Evolutionary conservation across 2,113 vertebrate species (phyloP), one percentile per base, ranked within the genome.

Genomic region (Plestiodon gilberti): DNA sequence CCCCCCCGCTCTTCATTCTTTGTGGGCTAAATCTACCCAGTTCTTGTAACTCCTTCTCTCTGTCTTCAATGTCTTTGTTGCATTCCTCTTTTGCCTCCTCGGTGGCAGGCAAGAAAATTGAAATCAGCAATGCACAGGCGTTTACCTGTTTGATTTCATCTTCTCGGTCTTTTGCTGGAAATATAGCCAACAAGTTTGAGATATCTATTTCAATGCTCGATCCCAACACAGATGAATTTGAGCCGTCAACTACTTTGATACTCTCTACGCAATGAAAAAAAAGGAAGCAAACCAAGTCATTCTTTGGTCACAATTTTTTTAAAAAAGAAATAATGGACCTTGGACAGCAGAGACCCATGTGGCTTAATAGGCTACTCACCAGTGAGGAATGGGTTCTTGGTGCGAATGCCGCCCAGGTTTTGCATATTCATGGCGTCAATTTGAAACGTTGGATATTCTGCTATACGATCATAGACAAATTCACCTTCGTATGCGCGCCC

Each of bases 71-170:
- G 52, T 55, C 13, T 55, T 13, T 57, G 65, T 67, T 14, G 28
- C 9, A 9, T 10, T 3, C 9, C 28, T 67, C 64, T 30, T 30
- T 28, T 30, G n/a, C 30, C 6, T 30, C 23, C 64, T 67, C 30
- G 25, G 23, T 13, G 14, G 13, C 28, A 22, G 3, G 70, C 10
- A 57, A 13, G n/a, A 18, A 30, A 61, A 40, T 2, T 55, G 55
- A 61, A 89, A 87, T 40, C 20, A 91, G 10, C 20, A 70, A 55
- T 30, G 15, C n/a, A 4, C 1, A 87, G 52, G 81, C 38, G 1
- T 85, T 90, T 86, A 99, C 98, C 96, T 98, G 96, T 90, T 95
- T 94, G 18, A 91, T 25, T 92, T 98, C 98, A 55, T 95, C 81
- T 0, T 88, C 61, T 20, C 82, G 96, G 4, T 93, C 89, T 38